Evolutionary conservation across 2,888 invertebrate species (phyloP).

Genomic region (Drosophila infuscata): DNA sequence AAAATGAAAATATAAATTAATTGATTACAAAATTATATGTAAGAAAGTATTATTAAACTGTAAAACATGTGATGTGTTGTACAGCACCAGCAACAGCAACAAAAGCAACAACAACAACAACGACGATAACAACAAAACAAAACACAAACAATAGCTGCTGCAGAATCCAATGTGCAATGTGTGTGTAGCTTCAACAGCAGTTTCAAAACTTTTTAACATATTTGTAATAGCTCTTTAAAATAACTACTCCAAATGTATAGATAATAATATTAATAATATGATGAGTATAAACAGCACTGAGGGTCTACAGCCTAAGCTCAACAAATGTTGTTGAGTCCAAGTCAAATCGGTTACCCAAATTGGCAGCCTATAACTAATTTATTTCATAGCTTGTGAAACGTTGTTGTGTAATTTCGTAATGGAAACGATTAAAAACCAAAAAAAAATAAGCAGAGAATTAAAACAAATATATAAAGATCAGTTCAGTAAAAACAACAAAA

Average conservation of each 20-base stretch:
- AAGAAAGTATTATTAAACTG: constrained; percentile 83
- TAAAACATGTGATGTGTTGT: constrained; percentile 78
- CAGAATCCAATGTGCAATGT: constrained; percentile 47
- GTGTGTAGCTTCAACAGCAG: constrained; percentile 38
- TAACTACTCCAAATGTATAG: constrained; percentile 46
- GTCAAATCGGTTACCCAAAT: constrained; percentile 27
- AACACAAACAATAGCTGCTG: not conserved
- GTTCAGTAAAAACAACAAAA: constrained; percentile 32
- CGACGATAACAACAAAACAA: constrained; percentile 23
- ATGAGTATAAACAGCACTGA: constrained; percentile 53
- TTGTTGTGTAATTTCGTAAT: constrained; percentile 42
- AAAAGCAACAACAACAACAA: constrained; percentile 27
- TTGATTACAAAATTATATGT: constrained; percentile 72
- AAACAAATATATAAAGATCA: constrained; percentile 16
- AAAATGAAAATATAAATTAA: constrained; percentile 61
- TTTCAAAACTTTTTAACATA: constrained; percentile 36
- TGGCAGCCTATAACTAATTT: constrained; percentile 42
- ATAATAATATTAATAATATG: constrained; percentile 28
- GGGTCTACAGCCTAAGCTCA: constrained; percentile 39
- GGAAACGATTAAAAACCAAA: constrained; percentile 37
- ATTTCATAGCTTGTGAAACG: constrained; percentile 52
- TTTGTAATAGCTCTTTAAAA: constrained; percentile 40
- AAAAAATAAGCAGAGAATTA: constrained; percentile 18
- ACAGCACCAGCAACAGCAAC: constrained; percentile 16
- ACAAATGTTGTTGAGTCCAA: constrained; percentile 34